Percentiles rank a stretch among this genome's conserved stretches.
Conservation (phyloP, 2,888 invertebrate species). For the Erpobdella octoculata region DNA sequence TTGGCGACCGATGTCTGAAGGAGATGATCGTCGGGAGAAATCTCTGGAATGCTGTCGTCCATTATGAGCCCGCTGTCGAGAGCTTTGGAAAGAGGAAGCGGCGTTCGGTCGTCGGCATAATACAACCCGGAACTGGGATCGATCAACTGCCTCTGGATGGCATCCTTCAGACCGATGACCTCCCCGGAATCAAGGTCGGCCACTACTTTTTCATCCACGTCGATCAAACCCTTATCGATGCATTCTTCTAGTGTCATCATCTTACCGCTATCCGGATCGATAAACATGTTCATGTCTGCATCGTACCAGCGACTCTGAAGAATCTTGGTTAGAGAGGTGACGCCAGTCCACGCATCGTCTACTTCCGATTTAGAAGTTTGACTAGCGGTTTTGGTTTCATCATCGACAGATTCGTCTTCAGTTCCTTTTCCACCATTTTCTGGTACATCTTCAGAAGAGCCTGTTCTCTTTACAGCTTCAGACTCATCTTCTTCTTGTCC, state of each 20-base stretch:
- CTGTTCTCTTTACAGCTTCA: too few species aligned
- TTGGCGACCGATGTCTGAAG: neutral
- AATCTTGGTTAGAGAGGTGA: constrained; percentile 20
- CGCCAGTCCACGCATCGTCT: neutral
- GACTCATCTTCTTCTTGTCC: neutral
- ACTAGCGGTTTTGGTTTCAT: too few species aligned
- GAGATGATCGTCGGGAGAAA: neutral
- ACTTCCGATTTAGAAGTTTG: neutral
- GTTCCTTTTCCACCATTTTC: too few species aligned
- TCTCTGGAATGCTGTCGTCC: constrained; percentile 29
- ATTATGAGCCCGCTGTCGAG: constrained; percentile 72
- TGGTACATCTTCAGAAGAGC: too few species aligned
- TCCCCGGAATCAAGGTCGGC: constrained; percentile 63
- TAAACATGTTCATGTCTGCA: constrained; percentile 53
- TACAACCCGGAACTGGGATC: constrained; percentile 63
- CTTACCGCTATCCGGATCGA: constrained; percentile 51
- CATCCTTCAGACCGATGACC: constrained; percentile 84
- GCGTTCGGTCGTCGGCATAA: constrained; percentile 63
- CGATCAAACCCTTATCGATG: constrained; percentile 68
- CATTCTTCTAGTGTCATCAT: constrained; percentile 74
- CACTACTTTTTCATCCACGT: constrained; percentile 48
- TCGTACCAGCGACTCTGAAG: constrained; percentile 27
- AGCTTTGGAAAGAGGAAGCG: constrained; percentile 71
- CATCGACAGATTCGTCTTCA: too few species aligned
- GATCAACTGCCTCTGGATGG: constrained; percentile 77